phyloP scores from a whole-genome alignment of 2,888 invertebrate species.

The Ectropis crepuscularia region DNA sequence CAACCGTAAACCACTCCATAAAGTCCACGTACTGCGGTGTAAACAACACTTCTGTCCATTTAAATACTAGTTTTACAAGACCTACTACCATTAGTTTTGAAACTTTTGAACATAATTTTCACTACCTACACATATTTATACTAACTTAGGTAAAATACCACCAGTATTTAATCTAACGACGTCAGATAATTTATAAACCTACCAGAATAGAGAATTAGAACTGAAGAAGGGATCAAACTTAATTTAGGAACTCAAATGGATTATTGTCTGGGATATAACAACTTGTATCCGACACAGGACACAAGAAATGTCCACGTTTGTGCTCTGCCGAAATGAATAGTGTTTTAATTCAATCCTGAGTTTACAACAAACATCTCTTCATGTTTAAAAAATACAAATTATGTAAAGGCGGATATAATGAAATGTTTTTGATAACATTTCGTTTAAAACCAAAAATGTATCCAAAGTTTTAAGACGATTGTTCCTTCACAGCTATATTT shows the following conservation, averaged over 20 bases:
- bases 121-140: too few species aligned
- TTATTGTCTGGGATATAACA: too few species aligned
- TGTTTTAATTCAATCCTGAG: constrained; percentile 33
- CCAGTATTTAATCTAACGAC: too few species aligned
- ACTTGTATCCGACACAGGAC: too few species aligned
- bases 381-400: constrained; percentile 35
- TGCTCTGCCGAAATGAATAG: constrained; percentile 37
- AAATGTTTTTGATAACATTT: constrained; percentile 27
- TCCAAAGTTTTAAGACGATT: constrained; percentile 7
- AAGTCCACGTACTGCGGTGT: not conserved
- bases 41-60: constrained; percentile 2
- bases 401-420: constrained; percentile 22
- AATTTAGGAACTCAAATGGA: too few species aligned
- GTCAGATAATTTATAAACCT: too few species aligned
- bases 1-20: not conserved
- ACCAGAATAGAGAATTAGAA: too few species aligned
- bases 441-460: constrained; percentile 1
- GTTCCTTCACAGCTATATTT: constrained; percentile 6
- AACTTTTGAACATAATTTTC: too few species aligned
- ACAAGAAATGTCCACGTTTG: too few species aligned
- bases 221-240: too few species aligned
- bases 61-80: not conserved
- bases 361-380: constrained; percentile 36
- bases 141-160: too few species aligned
- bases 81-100: too few species aligned